Evolutionary conservation across 2,888 invertebrate genomes (phyloP).

Genomic region (Oligia fasciuncula): DNA sequence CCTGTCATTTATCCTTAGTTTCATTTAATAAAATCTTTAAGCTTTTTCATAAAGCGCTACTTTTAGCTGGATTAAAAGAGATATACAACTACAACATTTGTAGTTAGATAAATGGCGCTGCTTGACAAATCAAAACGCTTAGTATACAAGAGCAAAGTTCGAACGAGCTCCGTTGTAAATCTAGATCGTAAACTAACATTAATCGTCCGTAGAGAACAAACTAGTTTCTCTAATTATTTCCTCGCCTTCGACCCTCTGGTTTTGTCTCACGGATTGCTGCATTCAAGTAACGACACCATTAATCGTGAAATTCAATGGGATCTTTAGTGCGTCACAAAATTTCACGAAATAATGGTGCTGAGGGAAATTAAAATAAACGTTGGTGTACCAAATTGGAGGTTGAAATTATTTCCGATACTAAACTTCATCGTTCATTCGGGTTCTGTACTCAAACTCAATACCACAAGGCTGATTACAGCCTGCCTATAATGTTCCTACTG

Average conservation of each 20-base stretch:
- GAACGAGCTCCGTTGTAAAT: slow-evolving; percentile 74
- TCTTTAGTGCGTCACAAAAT: slow-evolving; percentile 60
- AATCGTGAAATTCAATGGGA: slow-evolving; percentile 73
- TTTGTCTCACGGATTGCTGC: slow-evolving; percentile 79
- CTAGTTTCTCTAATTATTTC: slow-evolving; percentile 86
- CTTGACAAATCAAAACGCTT: slow-evolving; percentile 64
- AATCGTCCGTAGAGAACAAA: slow-evolving; percentile 81
- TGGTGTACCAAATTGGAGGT: slow-evolving; percentile 1
- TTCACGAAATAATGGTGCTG: slow-evolving; percentile 46
- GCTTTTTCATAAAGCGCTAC: background rate
- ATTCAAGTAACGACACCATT: slow-evolving; percentile 76
- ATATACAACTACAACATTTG: slow-evolving; percentile 26
- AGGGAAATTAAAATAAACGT: slow-evolving; percentile 30
- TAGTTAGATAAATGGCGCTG: slow-evolving; percentile 49
- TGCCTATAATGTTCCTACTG: background rate
- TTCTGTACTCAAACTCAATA: background rate
- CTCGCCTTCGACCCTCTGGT: slow-evolving; percentile 79
- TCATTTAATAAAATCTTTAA: slow-evolving; percentile 29
- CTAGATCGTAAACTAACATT: slow-evolving; percentile 83
- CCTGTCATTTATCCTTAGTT: slow-evolving; percentile 37
- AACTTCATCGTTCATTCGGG: background rate
- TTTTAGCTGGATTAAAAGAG: slow-evolving; percentile 19
- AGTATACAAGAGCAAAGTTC: slow-evolving; percentile 74
- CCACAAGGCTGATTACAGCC: background rate
- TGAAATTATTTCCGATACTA: slow-evolving; percentile 36